A percentile compares a stretch with the other conserved stretches of the same genome.
These are phyloP conservation scores for Conus canariensis DNA, from an alignment of 2,888 invertebrate species.

Conservation along the genomic window DNA sequence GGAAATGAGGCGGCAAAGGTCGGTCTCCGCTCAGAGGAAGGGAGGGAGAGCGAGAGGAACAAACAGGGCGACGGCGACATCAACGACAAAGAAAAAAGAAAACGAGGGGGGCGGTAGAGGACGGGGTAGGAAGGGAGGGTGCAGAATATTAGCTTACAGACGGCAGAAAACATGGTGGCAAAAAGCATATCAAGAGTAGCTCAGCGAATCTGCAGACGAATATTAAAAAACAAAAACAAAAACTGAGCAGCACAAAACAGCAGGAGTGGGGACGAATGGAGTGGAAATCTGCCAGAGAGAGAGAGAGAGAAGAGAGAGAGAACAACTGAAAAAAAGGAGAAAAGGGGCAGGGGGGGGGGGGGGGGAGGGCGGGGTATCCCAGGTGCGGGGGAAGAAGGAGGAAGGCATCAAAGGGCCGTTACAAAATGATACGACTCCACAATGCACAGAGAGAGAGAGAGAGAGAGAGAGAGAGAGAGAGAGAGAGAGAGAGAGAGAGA, in stretches of 20 bases:
- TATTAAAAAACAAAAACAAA: not conserved
- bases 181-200: not conserved
- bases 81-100: not conserved
- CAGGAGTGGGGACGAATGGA: not conserved
- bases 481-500: slow-evolving; percentile 32
- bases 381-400: not conserved
- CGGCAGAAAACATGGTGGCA: not conserved
- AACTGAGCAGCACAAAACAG: not conserved
- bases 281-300: not conserved
- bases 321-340: not conserved
- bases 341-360: not conserved
- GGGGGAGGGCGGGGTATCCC: no score
- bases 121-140: not conserved
- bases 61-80: not conserved
- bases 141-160: not conserved
- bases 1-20: no score
- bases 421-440: not conserved
- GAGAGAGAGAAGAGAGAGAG: not conserved
- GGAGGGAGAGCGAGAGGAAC: slow-evolving; percentile 4
- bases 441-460: not conserved
- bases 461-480: not conserved
- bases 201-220: not conserved
- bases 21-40: not conserved
- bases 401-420: not conserved
- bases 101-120: not conserved